Evolutionary conservation across 1,140 invertebrate genomes (phyloP), one percentile per base, ranked within the genome.

Genomic region (Trachymyrmex cornetzi): DNA sequence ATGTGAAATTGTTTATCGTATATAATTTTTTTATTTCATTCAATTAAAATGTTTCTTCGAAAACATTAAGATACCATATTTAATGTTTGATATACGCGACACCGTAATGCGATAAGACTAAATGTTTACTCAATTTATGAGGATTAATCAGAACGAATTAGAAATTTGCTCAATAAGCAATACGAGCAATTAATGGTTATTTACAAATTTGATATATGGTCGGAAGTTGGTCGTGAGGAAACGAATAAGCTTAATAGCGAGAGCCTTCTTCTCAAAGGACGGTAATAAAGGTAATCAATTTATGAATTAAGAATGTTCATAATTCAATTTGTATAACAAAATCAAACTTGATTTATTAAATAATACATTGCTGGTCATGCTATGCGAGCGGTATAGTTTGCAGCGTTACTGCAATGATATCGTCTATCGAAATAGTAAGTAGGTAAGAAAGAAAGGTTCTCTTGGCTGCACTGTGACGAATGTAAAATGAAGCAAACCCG

Each of bases 391-490:
- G 66, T 67, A 79, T 22, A 61, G 38, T 57, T 27, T 22, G 9
- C 11, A 19, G 24, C 6, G 7, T 48, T 48, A 61, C 24, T 48
- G 66, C 34, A 61, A 82, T 22, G 53, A 59, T 72, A 74, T 61
- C 24, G 22, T 27, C 63, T 66, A 67, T n/a, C 14, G 19, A 24
- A 50, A 44, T 11, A n/a, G 48, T 22, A 81, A 82, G 53, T 74
- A 82, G 67, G 38, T 82, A 34, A 82, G 57, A 61, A 61, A 82
- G 67, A 16, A 72, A 72, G 38, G 38, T 81, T 72, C 6, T 24
- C 30, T 71, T 50, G 30, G 38, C 9, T 57, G 14, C 2, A 16
- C 16, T 5, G 66, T 44, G 34, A 24, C 24, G 16, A 82, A 55
- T 16, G 16, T 72, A 57, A 16, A 59, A 82, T 12, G 50, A 82